Evolutionary conservation across 1,140 invertebrate genomes (phyloP), one percentile per base, ranked within the genome.

Genomic region (Ips typographus): DNA sequence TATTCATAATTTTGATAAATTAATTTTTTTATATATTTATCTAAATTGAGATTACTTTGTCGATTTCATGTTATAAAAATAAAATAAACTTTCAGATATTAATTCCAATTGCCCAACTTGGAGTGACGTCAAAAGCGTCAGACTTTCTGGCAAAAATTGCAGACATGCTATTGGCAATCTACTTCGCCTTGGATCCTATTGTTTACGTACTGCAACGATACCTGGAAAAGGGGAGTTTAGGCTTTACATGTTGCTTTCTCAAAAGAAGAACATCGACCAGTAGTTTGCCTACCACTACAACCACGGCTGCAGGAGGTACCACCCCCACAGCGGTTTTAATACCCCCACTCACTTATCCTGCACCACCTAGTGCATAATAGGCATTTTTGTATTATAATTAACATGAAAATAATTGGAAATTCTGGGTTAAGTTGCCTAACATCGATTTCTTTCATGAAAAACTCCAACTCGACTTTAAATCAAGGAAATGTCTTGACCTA

Each of bases 141-240:
- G 37, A 5, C 40, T 71, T 79, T 43, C 84, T 91, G 71, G 84
- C 84, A 58, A 79, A 80, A 1, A 77, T 89, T 2, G 90, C 91
- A 1, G 91, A 94, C 77, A 81, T 92, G 4, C 80, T 93, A 51
- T 88, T 94, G 79, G 87, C 90, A n/a, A 75, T 93, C 39, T 92
- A 94, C 77, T 94, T 94, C 76, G 88, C 89, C 22, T 81, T 93
- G 52, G 90, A 94, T 80, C 93, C 93, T 1, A 90, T 90, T 70
- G 87, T 94, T 55, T 93, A 94, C 78, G 91, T 94, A 8, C 79
- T 93, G 22, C 83, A 90, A 72, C 82, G 89, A 58, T 78, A 78
- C 65, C 70, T 77, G 5, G 76, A 80, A 68, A 77, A 68, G 47
- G 75, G 63, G 56, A 70, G 55, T 62, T 75, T 65, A 44, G 56